A percentile compares a stretch with the other conserved stretches of the same genome.
Evolutionary conservation across 2,888 invertebrate species (phyloP).

Genomic region (Parascotia fuliginaria): DNA sequence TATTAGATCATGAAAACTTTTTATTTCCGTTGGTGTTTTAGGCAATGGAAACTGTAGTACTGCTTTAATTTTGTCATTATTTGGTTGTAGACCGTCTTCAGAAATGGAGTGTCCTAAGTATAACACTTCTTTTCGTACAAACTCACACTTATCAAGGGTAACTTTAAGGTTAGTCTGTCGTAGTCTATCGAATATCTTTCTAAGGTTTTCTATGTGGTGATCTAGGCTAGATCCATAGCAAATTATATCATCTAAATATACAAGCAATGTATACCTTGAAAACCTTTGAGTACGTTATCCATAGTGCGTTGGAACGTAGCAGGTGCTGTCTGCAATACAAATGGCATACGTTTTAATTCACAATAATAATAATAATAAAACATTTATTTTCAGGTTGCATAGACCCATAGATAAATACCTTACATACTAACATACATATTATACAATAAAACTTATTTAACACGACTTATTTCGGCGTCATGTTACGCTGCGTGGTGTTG

Average conservation of each 20-base stretch:
- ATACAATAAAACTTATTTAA: no score
- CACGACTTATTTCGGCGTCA: no score
- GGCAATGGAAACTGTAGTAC: constrained; percentile 41
- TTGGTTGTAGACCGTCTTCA: constrained; percentile 39
- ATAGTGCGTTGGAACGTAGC: constrained; percentile 38
- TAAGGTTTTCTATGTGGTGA: no score
- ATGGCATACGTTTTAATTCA: constrained; percentile 42
- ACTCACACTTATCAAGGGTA: constrained; percentile 16
- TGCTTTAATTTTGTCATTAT: constrained; percentile 40
- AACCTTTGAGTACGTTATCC: constrained; percentile 23
- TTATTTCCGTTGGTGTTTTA: constrained; percentile 11
- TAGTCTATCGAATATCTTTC: no score
- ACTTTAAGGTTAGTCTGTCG: no score
- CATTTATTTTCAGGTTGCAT: no score
- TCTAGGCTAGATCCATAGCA: no score
- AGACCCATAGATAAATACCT: no score
- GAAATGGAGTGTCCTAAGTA: constrained; percentile 53
- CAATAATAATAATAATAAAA: constrained; percentile 27
- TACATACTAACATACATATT: no score
- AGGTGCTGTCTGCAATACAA: constrained; percentile 50
- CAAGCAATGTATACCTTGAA: constrained; percentile 52
- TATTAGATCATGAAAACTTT: no score
- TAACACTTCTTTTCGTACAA: constrained; percentile 39
- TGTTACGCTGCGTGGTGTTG: no score
- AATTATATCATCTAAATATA: constrained; percentile 59